Percentiles rank a stretch among this genome's conserved stretches.
Conservation (phyloP, 2,797 vertebrate genomes). For the Poecilia velifera region DNA sequence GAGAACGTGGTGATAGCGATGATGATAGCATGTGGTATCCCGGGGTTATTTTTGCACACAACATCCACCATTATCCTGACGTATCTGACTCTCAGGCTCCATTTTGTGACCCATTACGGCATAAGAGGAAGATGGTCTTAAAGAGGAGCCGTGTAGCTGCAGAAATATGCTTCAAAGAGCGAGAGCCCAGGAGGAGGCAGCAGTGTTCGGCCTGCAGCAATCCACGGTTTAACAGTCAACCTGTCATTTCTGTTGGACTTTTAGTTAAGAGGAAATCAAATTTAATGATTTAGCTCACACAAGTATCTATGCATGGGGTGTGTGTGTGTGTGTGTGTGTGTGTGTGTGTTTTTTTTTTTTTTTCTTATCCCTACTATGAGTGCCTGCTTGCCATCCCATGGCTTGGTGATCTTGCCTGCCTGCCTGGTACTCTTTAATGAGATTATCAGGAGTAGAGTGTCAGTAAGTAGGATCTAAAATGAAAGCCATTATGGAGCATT, state of each 20-base stretch:
- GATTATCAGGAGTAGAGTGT: conserved; percentile 87
- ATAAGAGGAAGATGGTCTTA: conserved; percentile 62
- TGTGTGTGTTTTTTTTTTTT: conserved; percentile 36
- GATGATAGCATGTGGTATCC: conserved; percentile 58
- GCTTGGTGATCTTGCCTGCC: conserved; percentile 63
- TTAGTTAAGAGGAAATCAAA: conserved; percentile 34
- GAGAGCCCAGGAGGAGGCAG: conserved; percentile 19
- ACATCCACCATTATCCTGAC: conserved; percentile 65
- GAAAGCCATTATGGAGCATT: conserved; percentile 88
- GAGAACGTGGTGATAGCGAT: conserved; percentile 55
- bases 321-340: conserved; percentile 18
- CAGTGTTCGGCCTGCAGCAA: conserved; percentile 14
- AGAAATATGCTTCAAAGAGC: conserved; percentile 43
- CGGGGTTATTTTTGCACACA: conserved; percentile 69
- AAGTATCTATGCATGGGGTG: conserved; percentile 26
- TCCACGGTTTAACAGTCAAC: conserved; percentile 23
- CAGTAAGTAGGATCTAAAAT: conserved; percentile 90
- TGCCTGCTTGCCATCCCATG: conserved; percentile 36
- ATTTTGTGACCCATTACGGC: conserved; percentile 72
- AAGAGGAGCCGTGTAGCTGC: conserved; percentile 44
- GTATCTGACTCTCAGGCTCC: conserved; percentile 64
- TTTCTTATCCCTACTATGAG: background rate
- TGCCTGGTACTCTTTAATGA: conserved; percentile 83
- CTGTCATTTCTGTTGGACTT: conserved; percentile 18
- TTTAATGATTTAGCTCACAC: conserved; percentile 28